Evolutionary conservation across 2,113 vertebrate genomes (phyloP), one percentile per base, ranked within the genome.

Genomic region (Callospermophilus lateralis): DNA sequence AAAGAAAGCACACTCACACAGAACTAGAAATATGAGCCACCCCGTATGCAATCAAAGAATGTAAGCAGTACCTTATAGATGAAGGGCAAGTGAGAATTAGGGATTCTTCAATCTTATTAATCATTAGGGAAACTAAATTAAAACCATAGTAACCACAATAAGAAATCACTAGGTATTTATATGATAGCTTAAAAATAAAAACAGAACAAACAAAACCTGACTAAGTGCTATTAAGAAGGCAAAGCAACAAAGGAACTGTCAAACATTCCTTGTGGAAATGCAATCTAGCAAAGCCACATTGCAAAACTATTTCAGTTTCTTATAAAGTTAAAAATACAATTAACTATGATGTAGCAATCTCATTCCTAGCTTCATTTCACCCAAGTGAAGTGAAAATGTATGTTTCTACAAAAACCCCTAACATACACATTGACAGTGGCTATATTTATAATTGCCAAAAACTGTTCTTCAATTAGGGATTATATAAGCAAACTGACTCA

Each of bases 351-450:
- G 20, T 74, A 58, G 81, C 32, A 80, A 94, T 93, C 19, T 45
- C 37, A 83, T 67, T 92, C 67, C 68, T 85, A 34, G 12, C 70
- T 70, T n/a, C 30, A 85, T 48, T 90, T 90, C 34, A 89, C 24
- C 73, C 68, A 24, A 89, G 63, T 85, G 34, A 94, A 94, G 78
- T 32, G 45, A 91, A 95, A 95, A 94, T 4, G 72, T 87, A 28
- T 1, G 16, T 77, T 95, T 65, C 93, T 10, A 76, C 15, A 96
- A 95, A 95, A 87, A 32, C 58, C 53, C 53, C 12, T 53, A 74
- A 74, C 28, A 83, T 73, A 94, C 74, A 90, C 87, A 26, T 65
- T 80, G 81, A 76, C 8, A 93, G 67, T 34, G 32, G 13, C 65
- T 92, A 53, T 55, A 92, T 83, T 73, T 73, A 24, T 48, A 72